phyloP scores from a whole-genome alignment of 2,888 invertebrate species.

The Tholera decimalis region DNA sequence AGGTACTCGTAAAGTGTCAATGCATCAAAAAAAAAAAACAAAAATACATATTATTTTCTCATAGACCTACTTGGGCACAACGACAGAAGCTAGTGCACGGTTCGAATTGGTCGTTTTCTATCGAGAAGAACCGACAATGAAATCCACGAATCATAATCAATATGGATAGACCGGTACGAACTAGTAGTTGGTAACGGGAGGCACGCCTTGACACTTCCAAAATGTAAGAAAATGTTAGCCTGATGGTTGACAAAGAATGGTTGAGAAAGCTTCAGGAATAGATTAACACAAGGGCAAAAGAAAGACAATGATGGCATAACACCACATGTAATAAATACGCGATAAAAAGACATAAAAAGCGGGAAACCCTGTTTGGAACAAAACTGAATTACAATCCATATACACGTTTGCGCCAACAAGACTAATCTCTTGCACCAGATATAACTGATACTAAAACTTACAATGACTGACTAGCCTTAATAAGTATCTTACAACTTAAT shows the following conservation, averaged over 20 bases:
- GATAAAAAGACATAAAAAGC: not conserved
- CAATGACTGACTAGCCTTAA: conserved; percentile 38
- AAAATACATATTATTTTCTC: no score
- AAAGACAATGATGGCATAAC: not conserved
- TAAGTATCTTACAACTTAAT: conserved; percentile 46
- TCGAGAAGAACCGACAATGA: no score
- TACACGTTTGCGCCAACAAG: conserved; percentile 11
- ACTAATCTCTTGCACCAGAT: conserved; percentile 23
- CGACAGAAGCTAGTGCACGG: no score
- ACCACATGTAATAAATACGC: not conserved
- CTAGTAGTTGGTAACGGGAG: no score
- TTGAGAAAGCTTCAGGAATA: not conserved
- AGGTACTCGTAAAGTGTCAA: no score
- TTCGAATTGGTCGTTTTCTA: no score
- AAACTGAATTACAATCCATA: conserved; percentile 16
- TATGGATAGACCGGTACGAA: no score
- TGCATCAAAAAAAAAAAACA: no score
- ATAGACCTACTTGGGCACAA: no score
- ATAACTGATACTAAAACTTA: conserved; percentile 18
- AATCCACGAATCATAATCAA: no score
- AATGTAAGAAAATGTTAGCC: no score
- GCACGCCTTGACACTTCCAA: no score
- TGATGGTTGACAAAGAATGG: not conserved
- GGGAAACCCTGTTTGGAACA: conserved; percentile 19
- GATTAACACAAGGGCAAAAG: not conserved